Base-by-base conservation (phyloP, 2,888 invertebrate species). In the Leptarthrus brevirostris region DNA sequence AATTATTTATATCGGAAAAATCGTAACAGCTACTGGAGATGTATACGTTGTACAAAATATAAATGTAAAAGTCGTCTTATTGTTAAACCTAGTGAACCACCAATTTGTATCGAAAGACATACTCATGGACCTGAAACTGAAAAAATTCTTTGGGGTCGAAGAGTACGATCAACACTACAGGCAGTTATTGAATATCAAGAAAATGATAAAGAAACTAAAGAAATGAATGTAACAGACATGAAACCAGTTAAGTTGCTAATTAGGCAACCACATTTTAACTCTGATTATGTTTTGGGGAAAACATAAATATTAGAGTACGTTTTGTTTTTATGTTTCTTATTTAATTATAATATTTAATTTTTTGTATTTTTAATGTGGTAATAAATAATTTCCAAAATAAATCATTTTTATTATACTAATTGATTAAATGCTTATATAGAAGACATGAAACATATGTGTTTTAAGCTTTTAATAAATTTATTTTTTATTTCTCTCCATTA, bases 21-120 rank as follows among this genome's bases (percentile, higher is more conserved):
- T 78, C 80, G 81, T 8, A 79, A 78, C 20, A 80, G 79, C 75
- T 82, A 82, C 74, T 82, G 82, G 82, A 77, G 82, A 54, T 82
- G 82, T 36, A 78, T 81, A 52, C 79, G 81, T 12, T 80, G 80
- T 70, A 79, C 80, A 6, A 81, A 81, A 76, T 77, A 78, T 61
- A 80, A 79, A 74, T 82, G 82, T 73, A 79, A 77, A 73, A 80
- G 81, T 49, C 80, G 81, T 30, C 75, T 82, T 3, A 81, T 81
- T 73, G 77, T 81, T 40, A 78, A 79, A 49, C 73, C 77, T 3
- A 77, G 79, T 69, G 78, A 78, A 16, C 71, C 71, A 10, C 75
- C 78, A 1, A 75, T 79, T 14, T 78, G 79, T 3, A 76, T 80
- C 64, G 81, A 80, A n/a, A 70, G 61, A 3, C 82, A 82, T 74